Evolutionary conservation across 1,140 invertebrate species (phyloP), one percentile per base, ranked within the genome.

Genomic region (Protaetia brevitarsis): DNA sequence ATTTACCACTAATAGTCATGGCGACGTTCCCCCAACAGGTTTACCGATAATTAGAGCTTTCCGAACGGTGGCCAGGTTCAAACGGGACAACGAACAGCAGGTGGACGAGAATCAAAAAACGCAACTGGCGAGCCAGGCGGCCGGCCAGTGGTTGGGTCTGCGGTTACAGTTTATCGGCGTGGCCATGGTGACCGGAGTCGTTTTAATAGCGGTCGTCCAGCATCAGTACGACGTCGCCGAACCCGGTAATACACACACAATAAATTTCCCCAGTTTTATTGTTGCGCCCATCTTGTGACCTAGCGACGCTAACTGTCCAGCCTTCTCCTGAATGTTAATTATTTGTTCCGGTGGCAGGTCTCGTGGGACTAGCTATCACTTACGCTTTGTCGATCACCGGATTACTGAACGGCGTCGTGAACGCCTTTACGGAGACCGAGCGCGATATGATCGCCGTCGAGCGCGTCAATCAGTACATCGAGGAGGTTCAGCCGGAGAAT

Each of bases 391-490:
- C 94, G 0, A 83, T 99, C 57, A 98, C 95, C 1, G 88, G 87
- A 13, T 83, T 96, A 19, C 79, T 99, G 5, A 90, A 90, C 71
- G 91, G 89, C 23, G 86, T 98, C 6, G 87, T 99, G 0, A 92
- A 89, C 72, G 89, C 91, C 0, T 95, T 98, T 74, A 95, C 96
- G 0, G 96, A 98, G 79, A 98, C 92, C 0, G 92, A 95, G 73
- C 84, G 89, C 65, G 91, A 95, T 80, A 90, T 99, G 87, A 92
- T 99, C 3, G 90, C 94, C n/a, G 93, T 99, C 0, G 97, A 99
- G 81, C 85, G 97, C 67, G 86, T 94, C 13, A 86, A 89, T 72
- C 88, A 98, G 76, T 98, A 98, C 81, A 87, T 93, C 59, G 85
- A 87, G 37, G 79, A 85, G 75, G 77, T 82, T 7, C 74, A 79